These are phyloP conservation scores for Mesocricetus auratus DNA, from an alignment of 2,113 vertebrate genomes.

Conservation along the genomic window DNA sequence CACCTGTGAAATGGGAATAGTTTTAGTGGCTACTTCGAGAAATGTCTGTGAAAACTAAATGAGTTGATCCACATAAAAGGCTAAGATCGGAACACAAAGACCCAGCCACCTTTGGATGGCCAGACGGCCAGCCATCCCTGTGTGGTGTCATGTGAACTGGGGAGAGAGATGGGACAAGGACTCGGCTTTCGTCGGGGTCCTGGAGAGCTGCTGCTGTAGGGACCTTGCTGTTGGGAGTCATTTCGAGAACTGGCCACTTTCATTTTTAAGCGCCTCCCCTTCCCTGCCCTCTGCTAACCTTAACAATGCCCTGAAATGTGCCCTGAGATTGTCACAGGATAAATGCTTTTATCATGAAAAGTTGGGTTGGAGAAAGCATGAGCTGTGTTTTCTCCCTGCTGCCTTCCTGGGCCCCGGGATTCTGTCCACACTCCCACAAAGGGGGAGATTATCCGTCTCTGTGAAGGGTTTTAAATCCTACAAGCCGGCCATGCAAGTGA, in stretches of 20 bases:
- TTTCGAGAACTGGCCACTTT: constrained; percentile 78
- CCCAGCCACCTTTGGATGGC: not conserved
- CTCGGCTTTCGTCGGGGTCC: not conserved
- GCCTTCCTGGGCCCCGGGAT: constrained; percentile 91
- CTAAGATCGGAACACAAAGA: not conserved
- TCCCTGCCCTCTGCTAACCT: constrained; percentile 78
- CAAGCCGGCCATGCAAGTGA: constrained; percentile 94
- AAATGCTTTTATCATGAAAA: constrained; percentile 93
- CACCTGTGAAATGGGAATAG: constrained; percentile 21
- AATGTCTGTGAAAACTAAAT: not conserved
- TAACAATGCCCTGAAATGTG: constrained; percentile 88
- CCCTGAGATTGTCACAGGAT: constrained; percentile 94
- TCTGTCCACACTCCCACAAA: constrained; percentile 97
- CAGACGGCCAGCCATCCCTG: not conserved
- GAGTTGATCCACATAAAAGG: rapidly evolving
- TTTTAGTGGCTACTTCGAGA: not conserved
- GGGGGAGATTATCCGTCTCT: constrained; percentile 95
- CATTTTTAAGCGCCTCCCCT: constrained; percentile 65
- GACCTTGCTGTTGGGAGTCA: not conserved
- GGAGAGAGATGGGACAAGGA: not conserved
- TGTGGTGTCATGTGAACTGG: not conserved
- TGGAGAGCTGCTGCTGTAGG: not conserved
- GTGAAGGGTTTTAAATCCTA: constrained; percentile 93
- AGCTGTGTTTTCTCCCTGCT: constrained; percentile 91
- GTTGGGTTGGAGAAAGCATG: constrained; percentile 92